Evolutionary conservation across 2,797 vertebrate genomes (phyloP).

Genomic region (Paratrypauchen microcephalus): DNA sequence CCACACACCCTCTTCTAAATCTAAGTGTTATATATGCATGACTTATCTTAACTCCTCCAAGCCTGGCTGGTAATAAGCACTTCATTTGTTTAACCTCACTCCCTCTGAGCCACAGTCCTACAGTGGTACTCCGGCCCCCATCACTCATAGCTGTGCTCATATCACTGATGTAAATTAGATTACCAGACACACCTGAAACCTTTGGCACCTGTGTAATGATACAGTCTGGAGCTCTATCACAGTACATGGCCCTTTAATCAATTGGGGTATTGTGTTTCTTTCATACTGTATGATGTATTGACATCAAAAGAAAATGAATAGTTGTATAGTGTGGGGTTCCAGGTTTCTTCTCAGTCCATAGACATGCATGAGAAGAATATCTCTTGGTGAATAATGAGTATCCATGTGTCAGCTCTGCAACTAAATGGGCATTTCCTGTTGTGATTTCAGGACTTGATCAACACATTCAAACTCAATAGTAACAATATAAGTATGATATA

Average conservation of each 20-base stretch:
- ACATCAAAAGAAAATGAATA: not conserved
- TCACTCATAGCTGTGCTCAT: slow-evolving; percentile 1
- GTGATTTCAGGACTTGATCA: no score
- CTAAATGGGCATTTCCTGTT: no score
- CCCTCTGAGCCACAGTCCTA: slow-evolving; percentile 20
- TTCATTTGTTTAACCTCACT: slow-evolving; percentile 66
- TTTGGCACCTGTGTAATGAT: slow-evolving; percentile 2
- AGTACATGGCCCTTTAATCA: not conserved
- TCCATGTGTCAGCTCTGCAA: no score
- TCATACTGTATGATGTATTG: not conserved
- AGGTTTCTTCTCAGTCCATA: not conserved
- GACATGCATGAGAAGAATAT: not conserved
- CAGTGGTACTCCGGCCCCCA: not conserved
- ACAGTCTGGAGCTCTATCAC: not conserved
- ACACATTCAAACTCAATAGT: no score
- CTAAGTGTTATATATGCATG: slow-evolving; percentile 68
- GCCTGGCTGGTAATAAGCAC: slow-evolving; percentile 47
- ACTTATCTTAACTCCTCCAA: slow-evolving; percentile 55
- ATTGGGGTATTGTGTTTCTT: not conserved
- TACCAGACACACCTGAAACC: slow-evolving; percentile 18
- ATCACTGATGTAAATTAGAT: slow-evolving; percentile 27
- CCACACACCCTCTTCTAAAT: slow-evolving; percentile 39
- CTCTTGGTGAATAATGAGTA: not conserved
- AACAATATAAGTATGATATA: no score
- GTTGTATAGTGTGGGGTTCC: not conserved